Evolutionary conservation across 2,888 invertebrate species (phyloP), one percentile per base, ranked within the genome.

Genomic region (Melieria omissa): DNA sequence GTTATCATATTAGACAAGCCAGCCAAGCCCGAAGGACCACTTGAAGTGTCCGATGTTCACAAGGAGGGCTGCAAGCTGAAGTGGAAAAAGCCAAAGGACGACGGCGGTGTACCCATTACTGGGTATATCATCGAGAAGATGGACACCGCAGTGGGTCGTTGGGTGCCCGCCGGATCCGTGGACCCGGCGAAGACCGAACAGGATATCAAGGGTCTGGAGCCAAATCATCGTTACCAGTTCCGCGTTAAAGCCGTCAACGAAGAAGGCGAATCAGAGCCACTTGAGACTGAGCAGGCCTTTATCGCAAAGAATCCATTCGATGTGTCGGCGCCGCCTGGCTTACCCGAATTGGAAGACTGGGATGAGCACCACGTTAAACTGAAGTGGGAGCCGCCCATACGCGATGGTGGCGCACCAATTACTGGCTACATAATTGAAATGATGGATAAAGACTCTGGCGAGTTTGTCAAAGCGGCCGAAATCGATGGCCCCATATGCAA

Each of bases 251-350:
- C 99, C 7, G 91, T 96, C 9, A 99, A 99, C 86, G 96, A 97
- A 82, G 97, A 98, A 86, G 99, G 99, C 5, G 96, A 96, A 86
- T 98, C 98, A 0, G 98, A 98, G 81, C 97, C 98, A 6, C 88
- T 99, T 61, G 95, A 95, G 78, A 95, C 96, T 0, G 96, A 97
- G 80, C 91, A 92, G 49, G 92, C 95, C 0, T 94, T 94, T 72
- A 87, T 97, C 10, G 99, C 99, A 68, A 99, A 99, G 89, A 99
- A 99, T 91, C 99, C 99, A 29, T 99, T 92, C 88, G 98, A 96
- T 86, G 90, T 93, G 65, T 93, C 97, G 8, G 92, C 94, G 0
- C 91, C 95, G 2, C 96, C 96, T 71, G 96, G 96, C n/a, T 88
- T 96, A 52, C 97, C 96, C 1, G 95, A 96, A 85, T 92, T 96